Evolutionary conservation across 2,797 vertebrate species (phyloP).

Genomic region (Clangula hyemalis): DNA sequence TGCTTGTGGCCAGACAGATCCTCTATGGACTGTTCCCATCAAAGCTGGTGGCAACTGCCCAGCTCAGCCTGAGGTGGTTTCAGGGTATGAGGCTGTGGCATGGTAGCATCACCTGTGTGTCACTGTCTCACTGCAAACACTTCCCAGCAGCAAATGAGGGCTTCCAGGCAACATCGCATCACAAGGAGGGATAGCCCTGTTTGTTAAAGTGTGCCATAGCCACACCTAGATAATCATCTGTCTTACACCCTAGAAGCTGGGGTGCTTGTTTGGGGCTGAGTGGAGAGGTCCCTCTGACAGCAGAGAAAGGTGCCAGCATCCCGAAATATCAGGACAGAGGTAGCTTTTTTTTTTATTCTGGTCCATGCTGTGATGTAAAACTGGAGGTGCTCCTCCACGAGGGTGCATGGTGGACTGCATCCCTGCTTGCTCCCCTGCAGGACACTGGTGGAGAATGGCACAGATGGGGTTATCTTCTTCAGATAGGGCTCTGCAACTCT

Average conservation of each 20-base stretch:
- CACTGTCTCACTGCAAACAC: background rate
- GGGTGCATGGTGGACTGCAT: accelerated
- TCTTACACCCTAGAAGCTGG: background rate
- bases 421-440: background rate
- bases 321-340: background rate
- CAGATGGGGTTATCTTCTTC: background rate
- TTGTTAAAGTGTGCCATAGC: background rate
- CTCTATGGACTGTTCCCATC: background rate
- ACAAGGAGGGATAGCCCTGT: background rate
- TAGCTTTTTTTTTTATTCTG: background rate
- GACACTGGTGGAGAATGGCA: background rate
- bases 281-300: background rate
- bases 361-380: no score
- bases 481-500: background rate
- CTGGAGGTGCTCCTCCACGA: background rate
- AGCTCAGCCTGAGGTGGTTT: background rate
- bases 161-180: background rate
- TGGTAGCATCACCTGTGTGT: background rate
- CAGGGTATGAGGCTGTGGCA: accelerated
- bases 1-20: background rate
- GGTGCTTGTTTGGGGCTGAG: background rate
- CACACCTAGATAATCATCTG: background rate
- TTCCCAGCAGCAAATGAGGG: accelerated
- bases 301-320: background rate
- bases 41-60: background rate